A percentile compares a stretch with the other conserved stretches of the same genome.
Evolutionary conservation across 2,113 vertebrate species (phyloP).

Genomic region (Seriola aureovittata): DNA sequence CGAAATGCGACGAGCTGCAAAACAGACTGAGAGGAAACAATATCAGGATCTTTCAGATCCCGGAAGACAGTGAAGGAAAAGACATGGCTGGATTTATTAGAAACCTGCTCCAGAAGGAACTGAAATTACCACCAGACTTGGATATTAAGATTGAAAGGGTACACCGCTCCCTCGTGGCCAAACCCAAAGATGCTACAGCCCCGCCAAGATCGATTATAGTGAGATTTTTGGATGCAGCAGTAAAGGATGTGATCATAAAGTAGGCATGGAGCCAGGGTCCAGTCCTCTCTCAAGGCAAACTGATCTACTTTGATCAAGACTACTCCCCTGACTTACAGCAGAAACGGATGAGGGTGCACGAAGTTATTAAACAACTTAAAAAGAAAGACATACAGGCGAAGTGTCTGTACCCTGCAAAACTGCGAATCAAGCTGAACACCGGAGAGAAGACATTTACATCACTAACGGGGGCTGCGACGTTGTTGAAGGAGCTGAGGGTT

Average conservation of each 20-base stretch:
- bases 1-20: background rate
- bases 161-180: background rate
- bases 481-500: too few relatives aligned
- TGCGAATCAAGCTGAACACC: too few relatives aligned
- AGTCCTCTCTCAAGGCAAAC: background rate
- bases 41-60: background rate
- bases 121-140: background rate
- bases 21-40: background rate
- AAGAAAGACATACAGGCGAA: background rate
- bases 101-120: background rate
- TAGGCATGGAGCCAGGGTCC: background rate
- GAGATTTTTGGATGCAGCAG: background rate
- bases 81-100: background rate
- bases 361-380: background rate
- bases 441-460: too few relatives aligned
- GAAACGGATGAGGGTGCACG: background rate
- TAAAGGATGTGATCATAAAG: background rate
- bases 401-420: background rate
- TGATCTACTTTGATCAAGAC: conserved; percentile 5
- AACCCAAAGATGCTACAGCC: background rate
- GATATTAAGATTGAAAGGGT: background rate
- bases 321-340: conserved; percentile 4
- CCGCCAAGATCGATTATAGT: background rate
- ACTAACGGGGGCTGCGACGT: too few relatives aligned
- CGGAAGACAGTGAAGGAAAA: background rate